Evolutionary conservation across 2,888 invertebrate genomes (phyloP).

Genomic region (Emmelina monodactyla): DNA sequence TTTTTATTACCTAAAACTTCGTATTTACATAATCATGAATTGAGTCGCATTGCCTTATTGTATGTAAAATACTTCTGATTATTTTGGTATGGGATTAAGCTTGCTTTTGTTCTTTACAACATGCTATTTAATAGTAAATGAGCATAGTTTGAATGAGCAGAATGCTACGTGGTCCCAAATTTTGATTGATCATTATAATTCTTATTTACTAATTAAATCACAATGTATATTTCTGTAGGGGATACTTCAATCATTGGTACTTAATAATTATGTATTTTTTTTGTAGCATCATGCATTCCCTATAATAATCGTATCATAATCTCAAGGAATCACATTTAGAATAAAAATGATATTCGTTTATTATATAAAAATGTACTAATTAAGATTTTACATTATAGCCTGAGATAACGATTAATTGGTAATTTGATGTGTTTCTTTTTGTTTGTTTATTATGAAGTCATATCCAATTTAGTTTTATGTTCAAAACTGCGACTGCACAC

Average conservation of each 20-base stretch:
- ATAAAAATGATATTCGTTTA: slow-evolving; percentile 59
- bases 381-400: neutral
- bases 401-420: too few species aligned
- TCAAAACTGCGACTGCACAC: slow-evolving; percentile 36
- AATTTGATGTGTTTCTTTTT: slow-evolving; percentile 29
- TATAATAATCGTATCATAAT: slow-evolving; percentile 57
- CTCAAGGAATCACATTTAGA: slow-evolving; percentile 51
- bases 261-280: slow-evolving; percentile 59
- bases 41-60: slow-evolving; percentile 23
- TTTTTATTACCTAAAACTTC: slow-evolving; percentile 58
- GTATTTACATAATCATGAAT: slow-evolving; percentile 24
- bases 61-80: too few species aligned
- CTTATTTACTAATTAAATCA: too few species aligned
- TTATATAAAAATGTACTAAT: slow-evolving; percentile 53
- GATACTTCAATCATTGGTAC: slow-evolving; percentile 53
- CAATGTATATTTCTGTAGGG: too few species aligned
- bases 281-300: slow-evolving; percentile 63
- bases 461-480: slow-evolving; percentile 34
- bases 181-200: too few species aligned
- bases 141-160: too few species aligned
- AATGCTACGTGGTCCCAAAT: too few species aligned
- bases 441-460: slow-evolving; percentile 28
- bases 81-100: too few species aligned
- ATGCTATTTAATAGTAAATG: too few species aligned
- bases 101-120: too few species aligned